A percentile compares a stretch with the other conserved stretches of the same genome.
phyloP scores from a whole-genome alignment of 2,888 invertebrate species.

The Bombyx huttoni region DNA sequence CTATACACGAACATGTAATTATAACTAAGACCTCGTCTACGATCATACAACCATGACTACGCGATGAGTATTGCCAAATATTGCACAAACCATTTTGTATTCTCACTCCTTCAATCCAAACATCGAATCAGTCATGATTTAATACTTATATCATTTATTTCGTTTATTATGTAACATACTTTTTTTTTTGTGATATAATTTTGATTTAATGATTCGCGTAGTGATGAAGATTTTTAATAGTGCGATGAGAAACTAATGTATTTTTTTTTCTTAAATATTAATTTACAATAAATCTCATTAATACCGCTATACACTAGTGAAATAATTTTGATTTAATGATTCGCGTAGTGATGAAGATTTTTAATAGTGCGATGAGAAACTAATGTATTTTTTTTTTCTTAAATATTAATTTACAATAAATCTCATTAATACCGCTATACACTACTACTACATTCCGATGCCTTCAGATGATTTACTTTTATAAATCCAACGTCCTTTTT shows the following conservation, averaged over 20 bases:
- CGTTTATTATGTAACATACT: not conserved
- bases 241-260: too few relatives aligned
- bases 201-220: too few relatives aligned
- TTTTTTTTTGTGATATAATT: not conserved
- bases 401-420: not conserved
- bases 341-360: too few relatives aligned
- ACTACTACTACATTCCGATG: not conserved
- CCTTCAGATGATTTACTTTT: not conserved
- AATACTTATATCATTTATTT: not conserved
- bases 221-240: too few relatives aligned
- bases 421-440: not conserved
- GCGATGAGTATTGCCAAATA: slow-evolving; percentile 66
- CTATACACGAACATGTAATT: slow-evolving; percentile 30
- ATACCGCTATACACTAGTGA: not conserved
- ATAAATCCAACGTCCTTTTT: not conserved
- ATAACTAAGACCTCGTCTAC: slow-evolving; percentile 38
- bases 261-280: too few relatives aligned
- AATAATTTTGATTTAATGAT: too few relatives aligned
- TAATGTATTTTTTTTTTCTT: too few relatives aligned
- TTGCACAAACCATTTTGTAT: slow-evolving; percentile 41
- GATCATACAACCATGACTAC: slow-evolving; percentile 42
- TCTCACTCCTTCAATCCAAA: slow-evolving; percentile 5
- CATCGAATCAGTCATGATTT: slow-evolving; percentile 14
- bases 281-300: not conserved
- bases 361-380: too few relatives aligned